A percentile compares a stretch with the other conserved stretches of the same genome.
phyloP scores from a whole-genome alignment of 2,888 invertebrate genomes.

The Cotesia congregata region DNA sequence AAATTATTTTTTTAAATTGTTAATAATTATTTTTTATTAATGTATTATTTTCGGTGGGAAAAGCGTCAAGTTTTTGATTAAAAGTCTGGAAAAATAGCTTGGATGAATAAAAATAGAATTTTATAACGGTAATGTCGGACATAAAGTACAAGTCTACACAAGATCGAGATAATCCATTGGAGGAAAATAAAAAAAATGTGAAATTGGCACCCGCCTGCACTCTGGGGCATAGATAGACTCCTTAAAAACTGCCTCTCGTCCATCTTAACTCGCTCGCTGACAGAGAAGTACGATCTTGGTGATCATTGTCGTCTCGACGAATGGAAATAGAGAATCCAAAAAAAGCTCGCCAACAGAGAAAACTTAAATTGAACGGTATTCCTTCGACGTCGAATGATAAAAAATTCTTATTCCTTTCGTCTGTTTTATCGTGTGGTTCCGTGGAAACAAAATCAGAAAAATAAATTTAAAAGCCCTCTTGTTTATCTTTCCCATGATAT shows the following conservation, averaged over 20 bases:
- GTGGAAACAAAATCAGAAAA: background rate
- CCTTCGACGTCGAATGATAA: background rate
- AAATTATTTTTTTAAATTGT: too few relatives aligned
- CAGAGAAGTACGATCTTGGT: constrained; percentile 15
- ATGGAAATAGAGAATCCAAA: constrained; percentile 1
- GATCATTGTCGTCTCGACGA: constrained; percentile 3
- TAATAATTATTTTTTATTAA: too few relatives aligned
- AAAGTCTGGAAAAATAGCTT: background rate
- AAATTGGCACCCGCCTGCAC: constrained; percentile 37
- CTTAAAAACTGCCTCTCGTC: constrained; percentile 34
- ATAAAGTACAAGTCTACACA: constrained; percentile 28
- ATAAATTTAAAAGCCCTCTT: background rate
- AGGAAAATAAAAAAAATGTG: constrained; percentile 8
- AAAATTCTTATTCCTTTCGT: background rate
- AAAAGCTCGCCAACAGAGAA: constrained; percentile 2
- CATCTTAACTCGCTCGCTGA: constrained; percentile 28
- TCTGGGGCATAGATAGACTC: constrained; percentile 21
- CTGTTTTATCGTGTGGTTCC: background rate
- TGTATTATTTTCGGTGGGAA: too few relatives aligned
- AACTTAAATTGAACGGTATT: constrained; percentile 13
- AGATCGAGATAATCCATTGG: constrained; percentile 11
- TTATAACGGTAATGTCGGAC: constrained; percentile 32
- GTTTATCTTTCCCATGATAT: background rate
- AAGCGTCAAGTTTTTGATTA: too few relatives aligned
- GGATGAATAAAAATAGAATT: constrained; percentile 3